Evolutionary conservation across 2,797 vertebrate species (phyloP).

Genomic region (Gallinago nigripennis): DNA sequence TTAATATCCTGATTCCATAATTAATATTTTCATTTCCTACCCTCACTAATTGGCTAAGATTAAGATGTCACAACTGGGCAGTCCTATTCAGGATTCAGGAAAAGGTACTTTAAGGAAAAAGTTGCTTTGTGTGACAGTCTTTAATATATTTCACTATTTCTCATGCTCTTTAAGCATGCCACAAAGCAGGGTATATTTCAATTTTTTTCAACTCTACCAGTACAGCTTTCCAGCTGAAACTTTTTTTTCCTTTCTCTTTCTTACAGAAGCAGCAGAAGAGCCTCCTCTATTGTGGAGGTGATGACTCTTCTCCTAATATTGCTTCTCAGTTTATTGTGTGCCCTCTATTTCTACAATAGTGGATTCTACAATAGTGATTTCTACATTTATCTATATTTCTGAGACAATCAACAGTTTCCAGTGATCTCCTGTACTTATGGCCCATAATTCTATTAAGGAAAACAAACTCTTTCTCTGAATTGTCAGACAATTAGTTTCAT

Average conservation of each 20-base stretch:
- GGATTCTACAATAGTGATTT: background rate
- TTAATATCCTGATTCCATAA: background rate
- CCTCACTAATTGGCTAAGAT: background rate
- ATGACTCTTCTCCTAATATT: background rate
- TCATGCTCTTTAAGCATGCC: background rate
- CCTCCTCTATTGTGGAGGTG: background rate
- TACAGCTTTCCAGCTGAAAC: background rate
- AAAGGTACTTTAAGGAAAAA: background rate
- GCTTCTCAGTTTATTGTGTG: background rate
- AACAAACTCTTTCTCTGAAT: background rate
- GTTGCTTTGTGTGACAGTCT: background rate
- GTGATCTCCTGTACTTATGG: background rate
- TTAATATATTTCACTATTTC: background rate
- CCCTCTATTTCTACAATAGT: background rate
- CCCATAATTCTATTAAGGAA: background rate
- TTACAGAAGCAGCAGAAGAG: background rate
- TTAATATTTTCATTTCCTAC: background rate
- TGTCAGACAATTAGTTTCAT: background rate
- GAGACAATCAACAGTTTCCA: background rate
- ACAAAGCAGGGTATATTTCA: background rate
- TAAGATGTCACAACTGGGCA: background rate
- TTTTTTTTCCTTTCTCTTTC: background rate
- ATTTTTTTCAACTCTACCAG: background rate
- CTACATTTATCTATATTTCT: background rate
- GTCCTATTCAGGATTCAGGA: background rate